Base-by-base conservation (phyloP, 2,888 invertebrate genomes). In the Frankliniella fusca region DNA sequence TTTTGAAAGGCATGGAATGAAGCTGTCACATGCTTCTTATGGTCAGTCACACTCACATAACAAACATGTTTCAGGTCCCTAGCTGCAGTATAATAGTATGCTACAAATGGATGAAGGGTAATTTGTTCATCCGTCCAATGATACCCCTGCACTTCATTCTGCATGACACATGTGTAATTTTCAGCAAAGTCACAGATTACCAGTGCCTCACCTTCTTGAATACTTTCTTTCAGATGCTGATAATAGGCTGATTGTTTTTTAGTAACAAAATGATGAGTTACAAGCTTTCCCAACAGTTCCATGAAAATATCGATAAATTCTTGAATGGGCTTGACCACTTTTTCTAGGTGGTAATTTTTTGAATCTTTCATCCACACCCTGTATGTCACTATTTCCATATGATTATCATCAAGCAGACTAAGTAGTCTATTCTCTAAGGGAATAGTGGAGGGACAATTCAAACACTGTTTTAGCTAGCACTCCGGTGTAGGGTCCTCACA, bases 111-210 rank as follows among this genome's bases (percentile, higher is more conserved):
- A 76, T n/a, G n/a, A n/a, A n/a, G n/a, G n/a, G n/a, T n/a, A n/a
- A n/a, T n/a, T n/a, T n/a, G n/a, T n/a, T n/a, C 82, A 84, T 38
- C 85, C n/a, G 3, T 84, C 85, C 0, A 84, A 15, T 50, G 50
- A 15, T 50, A 50, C 15, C 50, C 50, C 50, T 50, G 50, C 50
- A 50, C 50, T 50, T 50, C 50, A 15, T 50, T 50, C 50, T 50
- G 50, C 50, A 50, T 50, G 10, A 50, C 50, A 50, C 50, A 50
- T 9, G 80, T 80, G 82, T 85, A 85, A 83, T 86, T 86, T 83
- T 85, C 85, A 18, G 85, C 83, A 83, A 85, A 86, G 82, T 86
- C 85, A 65, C 84, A 83, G 38, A 84, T 81, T 3, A 84, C 84
- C n/a, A 85, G 1, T 80, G 83, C 81, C 80, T 84, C 84, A n/a